A percentile compares a stretch with the other conserved stretches of the same genome.
Evolutionary conservation across 53 echinoderm and acorn worm species (phyloP).

Genomic region (Holothuria scabra): DNA sequence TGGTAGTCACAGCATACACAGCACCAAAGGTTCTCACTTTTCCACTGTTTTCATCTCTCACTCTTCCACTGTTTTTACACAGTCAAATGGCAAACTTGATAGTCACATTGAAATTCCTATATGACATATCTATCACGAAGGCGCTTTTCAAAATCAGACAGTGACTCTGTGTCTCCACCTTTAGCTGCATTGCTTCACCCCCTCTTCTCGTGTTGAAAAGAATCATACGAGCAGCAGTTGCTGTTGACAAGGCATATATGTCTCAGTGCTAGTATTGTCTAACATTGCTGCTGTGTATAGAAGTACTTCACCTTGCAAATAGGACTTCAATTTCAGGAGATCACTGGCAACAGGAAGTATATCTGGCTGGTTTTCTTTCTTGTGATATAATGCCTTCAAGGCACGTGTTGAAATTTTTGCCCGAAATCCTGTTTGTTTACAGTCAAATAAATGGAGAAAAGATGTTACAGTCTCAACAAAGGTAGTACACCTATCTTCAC

Average conservation of each 20-base stretch:
- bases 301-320: neutral
- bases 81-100: too few relatives aligned
- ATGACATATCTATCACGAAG: slow-evolving; percentile 2
- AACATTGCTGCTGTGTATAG: neutral
- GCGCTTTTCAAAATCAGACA: neutral
- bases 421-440: neutral
- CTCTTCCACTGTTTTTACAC: too few relatives aligned
- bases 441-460: neutral
- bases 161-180: neutral
- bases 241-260: neutral
- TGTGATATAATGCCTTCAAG: neutral
- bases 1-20: too few relatives aligned
- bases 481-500: neutral
- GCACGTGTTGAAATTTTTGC: slow-evolving; percentile 13
- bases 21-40: too few relatives aligned
- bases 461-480: neutral
- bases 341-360: neutral
- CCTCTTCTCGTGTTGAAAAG: neutral
- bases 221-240: slow-evolving; percentile 7
- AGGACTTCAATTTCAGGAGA: neutral
- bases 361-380: neutral
- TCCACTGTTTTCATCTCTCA: too few relatives aligned
- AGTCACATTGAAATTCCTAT: too few relatives aligned
- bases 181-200: slow-evolving; percentile 8
- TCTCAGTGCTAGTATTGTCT: neutral